These are phyloP conservation scores for Novumbra hubbsi DNA, from an alignment of 2,797 vertebrate species.

Conservation along the genomic window DNA sequence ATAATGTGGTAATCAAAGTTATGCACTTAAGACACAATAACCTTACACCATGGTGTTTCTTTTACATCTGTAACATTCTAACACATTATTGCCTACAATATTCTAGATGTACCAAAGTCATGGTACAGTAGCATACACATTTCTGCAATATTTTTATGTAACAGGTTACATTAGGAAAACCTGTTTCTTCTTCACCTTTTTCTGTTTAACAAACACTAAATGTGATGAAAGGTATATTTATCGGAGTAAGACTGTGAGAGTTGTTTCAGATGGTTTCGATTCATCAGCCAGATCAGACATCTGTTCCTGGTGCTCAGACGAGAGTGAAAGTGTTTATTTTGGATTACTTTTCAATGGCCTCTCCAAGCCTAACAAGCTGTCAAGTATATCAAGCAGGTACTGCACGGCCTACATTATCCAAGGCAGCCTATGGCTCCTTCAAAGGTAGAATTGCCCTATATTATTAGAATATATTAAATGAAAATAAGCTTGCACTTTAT, in stretches of 20 bases:
- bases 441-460: neutral
- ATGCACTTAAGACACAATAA: no score
- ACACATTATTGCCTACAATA: no score
- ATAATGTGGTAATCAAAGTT: no score
- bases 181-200: slow-evolving; percentile 53
- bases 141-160: neutral
- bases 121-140: no score
- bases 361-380: slow-evolving; percentile 81
- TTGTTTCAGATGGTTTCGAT: slow-evolving; percentile 96
- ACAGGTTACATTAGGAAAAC: slow-evolving; percentile 56
- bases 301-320: slow-evolving; percentile 84
- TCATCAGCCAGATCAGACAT: slow-evolving; percentile 84
- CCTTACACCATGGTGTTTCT: no score
- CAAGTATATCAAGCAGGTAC: slow-evolving; percentile 64
- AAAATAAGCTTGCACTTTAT: neutral
- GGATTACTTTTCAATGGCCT: slow-evolving; percentile 70
- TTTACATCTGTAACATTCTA: no score
- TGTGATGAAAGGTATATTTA: slow-evolving; percentile 92
- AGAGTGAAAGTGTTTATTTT: slow-evolving; percentile 73
- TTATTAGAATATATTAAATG: neutral
- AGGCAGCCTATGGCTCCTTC: slow-evolving; percentile 24
- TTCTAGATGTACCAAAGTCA: no score
- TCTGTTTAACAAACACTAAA: slow-evolving; percentile 70
- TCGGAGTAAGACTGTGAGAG: slow-evolving; percentile 82
- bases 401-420: slow-evolving; percentile 49